Evolutionary conservation across 2,888 invertebrate genomes (phyloP).

Genomic region (Masnerella sp.): DNA sequence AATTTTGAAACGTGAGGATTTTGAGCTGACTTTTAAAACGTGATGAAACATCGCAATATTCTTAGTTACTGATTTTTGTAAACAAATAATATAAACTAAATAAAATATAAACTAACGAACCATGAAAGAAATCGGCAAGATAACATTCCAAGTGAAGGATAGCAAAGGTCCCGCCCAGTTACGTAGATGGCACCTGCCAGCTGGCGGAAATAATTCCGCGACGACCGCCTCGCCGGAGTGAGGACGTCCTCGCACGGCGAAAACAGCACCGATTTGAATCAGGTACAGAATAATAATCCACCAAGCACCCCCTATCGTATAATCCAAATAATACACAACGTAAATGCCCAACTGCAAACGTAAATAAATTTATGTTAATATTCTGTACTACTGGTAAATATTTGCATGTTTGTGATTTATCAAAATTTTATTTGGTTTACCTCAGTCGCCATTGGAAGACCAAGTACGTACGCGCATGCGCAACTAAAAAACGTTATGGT

Average conservation of each 20-base stretch:
- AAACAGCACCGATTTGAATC: slow-evolving; percentile 88
- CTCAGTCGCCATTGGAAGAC: slow-evolving; percentile 92
- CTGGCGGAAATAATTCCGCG: slow-evolving; percentile 81
- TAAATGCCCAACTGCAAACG: slow-evolving; percentile 84
- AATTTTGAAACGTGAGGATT: no score
- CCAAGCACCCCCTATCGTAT: slow-evolving; percentile 91
- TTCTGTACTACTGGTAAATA: no score
- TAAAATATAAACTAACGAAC: no score
- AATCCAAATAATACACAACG: slow-evolving; percentile 91
- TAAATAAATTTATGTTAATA: background rate
- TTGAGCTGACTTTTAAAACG: no score
- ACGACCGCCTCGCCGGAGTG: slow-evolving; percentile 88
- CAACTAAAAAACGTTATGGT: slow-evolving; percentile 91
- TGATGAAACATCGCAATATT: no score
- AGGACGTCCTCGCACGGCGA: slow-evolving; percentile 91
- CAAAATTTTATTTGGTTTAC: no score
- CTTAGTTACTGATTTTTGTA: no score
- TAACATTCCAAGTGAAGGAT: slow-evolving; percentile 92
- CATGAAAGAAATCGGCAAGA: slow-evolving; percentile 89
- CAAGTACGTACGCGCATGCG: slow-evolving; percentile 88
- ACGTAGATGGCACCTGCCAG: slow-evolving; percentile 76
- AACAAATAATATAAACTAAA: no score
- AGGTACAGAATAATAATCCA: slow-evolving; percentile 90
- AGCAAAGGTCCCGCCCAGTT: slow-evolving; percentile 84
- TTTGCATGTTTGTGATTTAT: no score